A percentile compares a stretch with the other conserved stretches of the same genome.
These are phyloP conservation scores for Platygyra sinensis DNA, from an alignment of 64 coral and sea anemone genomes.

Conservation along the genomic window DNA sequence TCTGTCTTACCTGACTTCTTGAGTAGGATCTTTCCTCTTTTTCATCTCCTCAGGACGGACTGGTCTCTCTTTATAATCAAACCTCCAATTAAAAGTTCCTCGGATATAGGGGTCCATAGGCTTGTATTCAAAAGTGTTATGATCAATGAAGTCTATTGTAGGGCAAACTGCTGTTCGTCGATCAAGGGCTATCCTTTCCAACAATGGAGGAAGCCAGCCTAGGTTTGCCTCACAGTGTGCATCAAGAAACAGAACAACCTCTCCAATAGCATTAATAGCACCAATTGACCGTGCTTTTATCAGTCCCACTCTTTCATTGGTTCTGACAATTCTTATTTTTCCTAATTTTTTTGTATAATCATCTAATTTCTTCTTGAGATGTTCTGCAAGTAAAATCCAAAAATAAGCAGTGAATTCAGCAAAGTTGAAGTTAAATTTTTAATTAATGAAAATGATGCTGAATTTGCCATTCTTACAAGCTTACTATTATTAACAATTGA, in stretches of 20 bases:
- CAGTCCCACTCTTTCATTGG: constrained; percentile 86
- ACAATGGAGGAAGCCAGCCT: constrained; percentile 91
- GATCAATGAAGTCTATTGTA: constrained; percentile 99
- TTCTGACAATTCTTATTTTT: constrained; percentile 86
- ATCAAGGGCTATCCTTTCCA: constrained; percentile 88
- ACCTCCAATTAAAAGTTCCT: constrained; percentile 98
- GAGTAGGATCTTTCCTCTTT: constrained; percentile 88
- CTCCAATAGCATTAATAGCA: constrained; percentile 78
- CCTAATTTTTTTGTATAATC: constrained; percentile 74
- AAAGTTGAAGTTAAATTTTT: not conserved
- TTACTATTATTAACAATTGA: too few species aligned
- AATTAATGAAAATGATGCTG: too few species aligned
- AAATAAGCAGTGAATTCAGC: not conserved
- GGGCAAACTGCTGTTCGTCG: constrained; percentile 82
- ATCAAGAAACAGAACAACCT: constrained; percentile 90
- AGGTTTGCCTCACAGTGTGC: constrained; percentile 94
- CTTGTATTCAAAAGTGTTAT: constrained; percentile 99
- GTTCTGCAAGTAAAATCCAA: constrained; percentile 49
- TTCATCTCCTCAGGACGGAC: constrained; percentile 74
- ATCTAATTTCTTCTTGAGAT: constrained; percentile 81
- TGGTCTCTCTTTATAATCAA: constrained; percentile 97
- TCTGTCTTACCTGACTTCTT: constrained; percentile 87
- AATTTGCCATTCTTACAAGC: too few species aligned
- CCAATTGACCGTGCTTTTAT: constrained; percentile 93
- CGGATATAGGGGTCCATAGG: constrained; percentile 96